phyloP scores from a whole-genome alignment of 1,140 invertebrate species.

The Zophobas atratus region DNA sequence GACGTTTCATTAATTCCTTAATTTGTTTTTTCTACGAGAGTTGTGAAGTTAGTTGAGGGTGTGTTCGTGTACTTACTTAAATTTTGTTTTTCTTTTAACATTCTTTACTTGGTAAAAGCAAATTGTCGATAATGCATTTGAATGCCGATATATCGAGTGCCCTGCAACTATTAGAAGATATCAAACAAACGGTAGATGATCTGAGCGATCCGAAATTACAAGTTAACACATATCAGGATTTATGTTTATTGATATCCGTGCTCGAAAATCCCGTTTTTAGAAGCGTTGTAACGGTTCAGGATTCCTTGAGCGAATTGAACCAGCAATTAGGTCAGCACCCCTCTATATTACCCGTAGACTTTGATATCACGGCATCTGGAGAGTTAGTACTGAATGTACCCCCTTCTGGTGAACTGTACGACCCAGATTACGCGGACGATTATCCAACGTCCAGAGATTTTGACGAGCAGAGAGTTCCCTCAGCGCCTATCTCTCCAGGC shows the following conservation, averaged over 20 bases:
- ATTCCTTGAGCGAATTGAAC: slow-evolving; percentile 86
- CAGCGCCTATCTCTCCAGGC: slow-evolving; percentile 72
- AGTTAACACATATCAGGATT: slow-evolving; percentile 84
- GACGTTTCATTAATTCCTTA: background rate
- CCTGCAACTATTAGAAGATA: slow-evolving; percentile 83
- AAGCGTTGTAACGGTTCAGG: slow-evolving; percentile 93
- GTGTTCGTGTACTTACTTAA: slow-evolving; percentile 29
- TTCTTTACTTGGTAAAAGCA: slow-evolving; percentile 12
- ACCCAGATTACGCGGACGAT: slow-evolving; percentile 65
- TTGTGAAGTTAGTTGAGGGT: slow-evolving; percentile 23
- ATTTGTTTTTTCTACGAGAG: background rate
- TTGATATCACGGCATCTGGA: slow-evolving; percentile 87
- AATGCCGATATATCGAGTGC: slow-evolving; percentile 80
- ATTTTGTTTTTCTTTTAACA: slow-evolving; percentile 18
- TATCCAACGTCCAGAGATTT: slow-evolving; percentile 64
- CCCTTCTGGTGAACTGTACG: slow-evolving; percentile 69
- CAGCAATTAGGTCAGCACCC: slow-evolving; percentile 89
- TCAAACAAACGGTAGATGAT: slow-evolving; percentile 83
- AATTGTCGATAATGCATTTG: slow-evolving; percentile 64
- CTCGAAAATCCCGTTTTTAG: slow-evolving; percentile 94
- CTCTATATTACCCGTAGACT: slow-evolving; percentile 91
- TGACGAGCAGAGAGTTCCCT: slow-evolving; percentile 76
- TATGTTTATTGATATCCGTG: slow-evolving; percentile 89
- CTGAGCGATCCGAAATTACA: slow-evolving; percentile 81
- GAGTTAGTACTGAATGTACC: slow-evolving; percentile 77